phyloP scores from a whole-genome alignment of 2,113 vertebrate species.

The Hypanus sabinus region DNA sequence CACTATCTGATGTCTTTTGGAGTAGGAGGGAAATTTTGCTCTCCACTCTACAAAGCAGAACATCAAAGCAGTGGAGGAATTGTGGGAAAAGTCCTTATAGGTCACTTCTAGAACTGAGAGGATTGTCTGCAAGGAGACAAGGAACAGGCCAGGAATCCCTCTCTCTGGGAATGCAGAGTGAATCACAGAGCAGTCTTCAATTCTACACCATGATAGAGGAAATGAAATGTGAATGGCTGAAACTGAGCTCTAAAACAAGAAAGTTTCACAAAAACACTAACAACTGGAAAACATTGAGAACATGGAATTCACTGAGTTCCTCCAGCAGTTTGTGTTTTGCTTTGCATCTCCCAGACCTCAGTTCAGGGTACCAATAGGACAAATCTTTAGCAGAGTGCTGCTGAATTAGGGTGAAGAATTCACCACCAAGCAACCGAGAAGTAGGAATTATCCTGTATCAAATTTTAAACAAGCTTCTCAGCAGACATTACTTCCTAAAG shows the following conservation, averaged over 20 bases:
- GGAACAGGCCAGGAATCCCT: background rate
- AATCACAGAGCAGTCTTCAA: background rate
- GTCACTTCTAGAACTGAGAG: background rate
- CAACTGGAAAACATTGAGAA: background rate
- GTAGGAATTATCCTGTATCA: background rate
- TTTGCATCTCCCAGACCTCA: too few relatives aligned
- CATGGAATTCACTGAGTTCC: background rate
- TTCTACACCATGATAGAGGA: background rate
- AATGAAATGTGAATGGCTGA: background rate
- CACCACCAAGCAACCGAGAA: background rate
- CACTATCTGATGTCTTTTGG: background rate
- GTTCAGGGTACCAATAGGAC: too few relatives aligned
- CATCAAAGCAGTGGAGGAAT: background rate
- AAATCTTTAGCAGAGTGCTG: too few relatives aligned
- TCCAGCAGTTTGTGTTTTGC: too few relatives aligned
- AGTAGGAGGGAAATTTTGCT: background rate
- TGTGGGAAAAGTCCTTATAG: background rate
- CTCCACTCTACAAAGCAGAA: background rate
- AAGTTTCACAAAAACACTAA: background rate
- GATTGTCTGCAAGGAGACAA: background rate
- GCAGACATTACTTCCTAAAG: background rate
- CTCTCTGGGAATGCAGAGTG: background rate
- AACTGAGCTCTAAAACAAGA: background rate
- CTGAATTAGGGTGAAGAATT: too few relatives aligned
- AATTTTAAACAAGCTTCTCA: background rate